These are phyloP conservation scores for Sciurus vulgaris DNA, from an alignment of 2,797 vertebrate genomes.

Conservation along the genomic window DNA sequence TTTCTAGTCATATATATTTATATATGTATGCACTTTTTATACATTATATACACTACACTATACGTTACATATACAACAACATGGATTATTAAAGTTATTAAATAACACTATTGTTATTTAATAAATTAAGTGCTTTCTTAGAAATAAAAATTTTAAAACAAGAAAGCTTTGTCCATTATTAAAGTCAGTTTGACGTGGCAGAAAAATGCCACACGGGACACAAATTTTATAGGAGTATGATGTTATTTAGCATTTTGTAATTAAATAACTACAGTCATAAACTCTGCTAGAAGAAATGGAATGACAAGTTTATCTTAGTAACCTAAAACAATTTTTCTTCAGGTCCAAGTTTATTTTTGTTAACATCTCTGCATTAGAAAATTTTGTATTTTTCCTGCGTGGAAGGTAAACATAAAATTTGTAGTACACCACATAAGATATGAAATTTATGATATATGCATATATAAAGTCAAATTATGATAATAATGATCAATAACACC, in stretches of 20 bases:
- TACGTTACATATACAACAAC: background rate
- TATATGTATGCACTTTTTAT: background rate
- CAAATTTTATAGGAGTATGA: background rate
- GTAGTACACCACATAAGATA: background rate
- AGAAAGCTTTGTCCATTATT: background rate
- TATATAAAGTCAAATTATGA: background rate
- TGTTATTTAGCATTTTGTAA: background rate
- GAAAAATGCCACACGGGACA: background rate
- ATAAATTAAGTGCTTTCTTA: background rate
- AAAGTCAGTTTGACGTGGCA: background rate
- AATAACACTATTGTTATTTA: background rate
- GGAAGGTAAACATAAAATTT: background rate
- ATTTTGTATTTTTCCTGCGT: background rate
- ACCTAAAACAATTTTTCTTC: background rate
- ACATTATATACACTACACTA: no score
- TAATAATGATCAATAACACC: background rate
- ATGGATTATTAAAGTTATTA: background rate
- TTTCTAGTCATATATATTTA: background rate
- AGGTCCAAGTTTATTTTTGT: background rate
- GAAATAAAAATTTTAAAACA: background rate
- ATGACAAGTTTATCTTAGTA: background rate
- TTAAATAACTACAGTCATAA: background rate
- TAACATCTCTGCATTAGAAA: background rate
- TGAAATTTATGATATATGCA: background rate
- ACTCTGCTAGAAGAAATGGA: background rate